A percentile compares a stretch with the other conserved stretches of the same genome.
Conservation (phyloP, 2,113 vertebrate species). For the Mustela nigripes region DNA sequence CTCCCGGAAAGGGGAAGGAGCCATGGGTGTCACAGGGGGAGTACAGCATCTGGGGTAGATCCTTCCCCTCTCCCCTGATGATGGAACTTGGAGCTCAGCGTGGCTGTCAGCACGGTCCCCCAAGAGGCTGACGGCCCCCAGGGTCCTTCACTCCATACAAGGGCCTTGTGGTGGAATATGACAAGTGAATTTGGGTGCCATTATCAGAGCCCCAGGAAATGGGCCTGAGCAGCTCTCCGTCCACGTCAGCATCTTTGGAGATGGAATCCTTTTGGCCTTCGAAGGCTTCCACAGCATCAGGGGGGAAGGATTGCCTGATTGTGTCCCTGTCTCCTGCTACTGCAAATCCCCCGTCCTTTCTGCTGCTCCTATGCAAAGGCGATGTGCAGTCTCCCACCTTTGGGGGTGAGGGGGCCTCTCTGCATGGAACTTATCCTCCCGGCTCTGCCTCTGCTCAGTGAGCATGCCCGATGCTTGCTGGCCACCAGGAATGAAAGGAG, state of each 20-base stretch:
- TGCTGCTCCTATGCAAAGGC: not conserved
- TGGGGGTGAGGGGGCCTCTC: not conserved
- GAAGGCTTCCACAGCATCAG: not conserved
- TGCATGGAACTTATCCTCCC: not conserved
- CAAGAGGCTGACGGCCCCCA: not conserved
- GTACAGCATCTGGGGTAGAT: not conserved
- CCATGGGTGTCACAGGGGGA: not conserved
- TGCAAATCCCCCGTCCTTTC: not conserved
- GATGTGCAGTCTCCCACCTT: not conserved
- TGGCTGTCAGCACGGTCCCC: not conserved
- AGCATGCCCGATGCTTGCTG: not conserved
- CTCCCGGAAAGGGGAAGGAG: rapidly evolving
- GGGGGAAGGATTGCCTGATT: not conserved
- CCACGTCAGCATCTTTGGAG: not conserved
- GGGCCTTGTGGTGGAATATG: rapidly evolving
- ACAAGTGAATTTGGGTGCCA: not conserved
- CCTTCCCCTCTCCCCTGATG: not conserved
- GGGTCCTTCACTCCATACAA: not conserved
- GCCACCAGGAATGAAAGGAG: not conserved
- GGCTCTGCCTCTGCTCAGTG: no score
- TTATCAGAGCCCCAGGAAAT: not conserved
- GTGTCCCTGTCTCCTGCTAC: no score
- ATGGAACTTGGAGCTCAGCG: not conserved
- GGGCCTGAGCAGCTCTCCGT: rapidly evolving
- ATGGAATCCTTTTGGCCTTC: not conserved